Percentiles rank a stretch among this genome's conserved stretches.
Conservation (phyloP, 2,888 invertebrate species). For the Auanema freiburgensis region DNA sequence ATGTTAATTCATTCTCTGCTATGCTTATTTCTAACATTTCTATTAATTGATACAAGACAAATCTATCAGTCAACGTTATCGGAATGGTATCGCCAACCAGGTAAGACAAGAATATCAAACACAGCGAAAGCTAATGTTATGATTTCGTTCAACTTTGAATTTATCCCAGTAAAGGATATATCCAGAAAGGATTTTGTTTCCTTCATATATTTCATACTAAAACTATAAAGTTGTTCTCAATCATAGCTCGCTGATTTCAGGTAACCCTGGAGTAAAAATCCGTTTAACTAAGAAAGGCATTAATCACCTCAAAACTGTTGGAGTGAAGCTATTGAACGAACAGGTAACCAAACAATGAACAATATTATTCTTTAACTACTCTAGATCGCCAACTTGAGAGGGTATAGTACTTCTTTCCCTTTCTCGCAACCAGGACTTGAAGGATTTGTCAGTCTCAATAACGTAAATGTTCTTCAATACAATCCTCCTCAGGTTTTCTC, state of each 20-base stretch:
- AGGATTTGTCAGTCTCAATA: slow-evolving; percentile 49
- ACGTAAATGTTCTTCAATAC: slow-evolving; percentile 52
- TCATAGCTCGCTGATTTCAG: slow-evolving; percentile 30
- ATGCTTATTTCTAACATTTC: too few species aligned
- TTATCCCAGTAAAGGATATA: too few species aligned
- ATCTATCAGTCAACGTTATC: too few species aligned
- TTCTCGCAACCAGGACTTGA: slow-evolving; percentile 55
- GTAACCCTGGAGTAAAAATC: slow-evolving; percentile 57
- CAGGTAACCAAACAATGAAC: slow-evolving; percentile 32
- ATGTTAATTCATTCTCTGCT: too few species aligned
- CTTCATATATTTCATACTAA: too few species aligned
- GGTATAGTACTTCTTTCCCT: slow-evolving; percentile 43
- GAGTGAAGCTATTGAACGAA: slow-evolving; percentile 60
- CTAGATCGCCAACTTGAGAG: slow-evolving; percentile 17
- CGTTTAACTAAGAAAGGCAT: slow-evolving; percentile 61
- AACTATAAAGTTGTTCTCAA: too few species aligned
- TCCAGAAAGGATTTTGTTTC: too few species aligned
- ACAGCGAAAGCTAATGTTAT: too few species aligned
- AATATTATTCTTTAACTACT: background rate
- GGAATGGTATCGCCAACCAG: too few species aligned
- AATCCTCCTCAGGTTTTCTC: slow-evolving; percentile 45
- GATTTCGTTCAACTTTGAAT: too few species aligned
- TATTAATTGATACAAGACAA: too few species aligned
- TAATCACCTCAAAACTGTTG: slow-evolving; percentile 60
- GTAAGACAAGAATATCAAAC: too few species aligned